Percentiles rank a stretch among this genome's conserved stretches.
Evolutionary conservation across 2,113 vertebrate species (phyloP).

Genomic region (Abramis brama): DNA sequence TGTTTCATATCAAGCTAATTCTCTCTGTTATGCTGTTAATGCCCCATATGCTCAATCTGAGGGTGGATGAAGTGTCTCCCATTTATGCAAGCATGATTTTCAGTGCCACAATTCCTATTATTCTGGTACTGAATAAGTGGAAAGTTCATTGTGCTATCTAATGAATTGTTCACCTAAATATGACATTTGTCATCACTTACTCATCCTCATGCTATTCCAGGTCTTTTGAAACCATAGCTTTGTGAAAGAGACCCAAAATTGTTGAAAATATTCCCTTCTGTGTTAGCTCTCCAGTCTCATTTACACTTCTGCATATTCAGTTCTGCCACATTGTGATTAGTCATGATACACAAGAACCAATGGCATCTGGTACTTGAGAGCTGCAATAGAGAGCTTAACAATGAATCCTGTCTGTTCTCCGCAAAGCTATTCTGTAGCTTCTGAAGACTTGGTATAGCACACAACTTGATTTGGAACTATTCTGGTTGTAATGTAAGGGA

Average conservation of each 20-base stretch:
- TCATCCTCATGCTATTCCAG: not conserved
- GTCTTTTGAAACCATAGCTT: not conserved
- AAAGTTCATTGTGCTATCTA: not conserved
- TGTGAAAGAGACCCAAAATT: not conserved
- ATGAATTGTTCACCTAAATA: not conserved
- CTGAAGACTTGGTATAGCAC: not conserved
- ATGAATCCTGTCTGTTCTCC: not conserved
- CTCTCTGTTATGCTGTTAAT: not conserved
- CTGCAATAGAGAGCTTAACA: not conserved
- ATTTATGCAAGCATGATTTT: not conserved
- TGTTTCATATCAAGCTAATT: not conserved
- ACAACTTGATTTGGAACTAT: not conserved
- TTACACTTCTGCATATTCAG: not conserved
- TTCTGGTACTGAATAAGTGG: not conserved
- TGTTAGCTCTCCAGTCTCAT: not conserved
- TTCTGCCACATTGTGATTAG: not conserved
- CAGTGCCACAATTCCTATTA: not conserved
- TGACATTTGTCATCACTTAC: not conserved
- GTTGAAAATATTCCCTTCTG: not conserved
- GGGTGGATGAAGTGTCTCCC: not conserved
- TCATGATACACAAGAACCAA: not conserved
- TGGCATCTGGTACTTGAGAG: not conserved
- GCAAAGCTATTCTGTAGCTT: not conserved
- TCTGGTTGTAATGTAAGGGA: not conserved
- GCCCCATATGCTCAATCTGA: not conserved